These are phyloP conservation scores for Halictus quadricinctus DNA, from an alignment of 2,888 invertebrate species.

Conservation along the genomic window DNA sequence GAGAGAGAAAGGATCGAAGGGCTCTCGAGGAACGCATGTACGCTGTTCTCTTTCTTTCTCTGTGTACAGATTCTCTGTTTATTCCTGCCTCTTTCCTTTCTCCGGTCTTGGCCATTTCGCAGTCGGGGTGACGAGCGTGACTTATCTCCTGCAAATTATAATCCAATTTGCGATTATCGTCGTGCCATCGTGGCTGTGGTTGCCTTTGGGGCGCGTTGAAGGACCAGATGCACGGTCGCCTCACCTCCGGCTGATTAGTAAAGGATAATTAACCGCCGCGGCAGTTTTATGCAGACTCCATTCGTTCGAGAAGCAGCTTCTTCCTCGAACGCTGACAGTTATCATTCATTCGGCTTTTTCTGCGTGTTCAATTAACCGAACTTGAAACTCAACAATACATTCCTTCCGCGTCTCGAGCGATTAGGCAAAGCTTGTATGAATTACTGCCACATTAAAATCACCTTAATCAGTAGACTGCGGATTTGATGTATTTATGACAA, in stretches of 20 bases:
- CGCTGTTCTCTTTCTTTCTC: constrained; percentile 23
- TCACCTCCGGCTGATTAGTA: constrained; percentile 70
- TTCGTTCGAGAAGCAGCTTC: constrained; percentile 26
- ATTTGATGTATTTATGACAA: no score
- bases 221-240: constrained; percentile 67
- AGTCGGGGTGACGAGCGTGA: constrained; percentile 80
- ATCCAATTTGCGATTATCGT: constrained; percentile 82
- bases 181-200: constrained; percentile 64
- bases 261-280: constrained; percentile 68
- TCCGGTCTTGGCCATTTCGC: constrained; percentile 71
- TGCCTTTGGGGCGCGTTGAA: constrained; percentile 64
- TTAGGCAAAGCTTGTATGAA: background rate
- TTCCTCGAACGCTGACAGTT: background rate
- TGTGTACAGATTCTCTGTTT: constrained; percentile 44
- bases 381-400: background rate
- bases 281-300: constrained; percentile 48
- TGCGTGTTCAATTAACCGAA: background rate
- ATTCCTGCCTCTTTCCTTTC: constrained; percentile 11
- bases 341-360: constrained; percentile 1
- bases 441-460: background rate
- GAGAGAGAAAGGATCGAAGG: constrained; percentile 38
- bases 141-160: constrained; percentile 81
- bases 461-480: background rate
- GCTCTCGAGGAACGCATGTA: constrained; percentile 39
- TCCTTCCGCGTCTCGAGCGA: background rate